These are phyloP conservation scores for Ailurus styani DNA, from an alignment of 2,113 vertebrate species.

Conservation along the genomic window DNA sequence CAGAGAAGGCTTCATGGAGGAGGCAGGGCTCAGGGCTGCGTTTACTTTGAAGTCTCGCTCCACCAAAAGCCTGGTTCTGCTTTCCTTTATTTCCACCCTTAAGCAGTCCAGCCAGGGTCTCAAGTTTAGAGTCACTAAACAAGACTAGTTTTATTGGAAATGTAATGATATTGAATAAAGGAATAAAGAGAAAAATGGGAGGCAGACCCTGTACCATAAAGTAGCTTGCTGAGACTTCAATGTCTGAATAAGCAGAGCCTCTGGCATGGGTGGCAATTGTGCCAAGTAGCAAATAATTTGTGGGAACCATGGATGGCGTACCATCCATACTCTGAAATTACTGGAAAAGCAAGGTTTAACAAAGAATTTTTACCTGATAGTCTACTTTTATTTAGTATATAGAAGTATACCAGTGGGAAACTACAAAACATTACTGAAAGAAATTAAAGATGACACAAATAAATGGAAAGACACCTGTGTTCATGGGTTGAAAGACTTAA, in stretches of 20 bases:
- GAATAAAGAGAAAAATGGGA: not conserved
- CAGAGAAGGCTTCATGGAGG: not conserved
- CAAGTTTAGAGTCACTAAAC: not conserved
- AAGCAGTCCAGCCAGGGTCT: not conserved
- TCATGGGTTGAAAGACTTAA: not conserved
- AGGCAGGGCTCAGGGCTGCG: not conserved
- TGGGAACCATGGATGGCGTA: not conserved
- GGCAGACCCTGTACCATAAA: not conserved
- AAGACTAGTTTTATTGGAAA: not conserved
- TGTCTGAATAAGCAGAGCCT: not conserved
- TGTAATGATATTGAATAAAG: not conserved
- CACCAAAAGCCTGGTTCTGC: not conserved
- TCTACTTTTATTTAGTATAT: constrained; percentile 10
- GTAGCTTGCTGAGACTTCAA: not conserved
- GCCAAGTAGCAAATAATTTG: constrained; percentile 9
- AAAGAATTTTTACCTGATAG: not conserved
- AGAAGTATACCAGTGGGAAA: not conserved
- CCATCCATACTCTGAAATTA: not conserved
- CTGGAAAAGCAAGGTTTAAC: constrained; percentile 10
- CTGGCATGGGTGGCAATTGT: not conserved
- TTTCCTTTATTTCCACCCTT: constrained; percentile 9
- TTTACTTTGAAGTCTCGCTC: constrained; percentile 18
- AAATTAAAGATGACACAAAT: not conserved
- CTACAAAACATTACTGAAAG: not conserved
- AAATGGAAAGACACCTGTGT: not conserved